A percentile compares a stretch with the other conserved stretches of the same genome.
Conservation (phyloP, 2,888 invertebrate species). For the Nycteola revayana region DNA sequence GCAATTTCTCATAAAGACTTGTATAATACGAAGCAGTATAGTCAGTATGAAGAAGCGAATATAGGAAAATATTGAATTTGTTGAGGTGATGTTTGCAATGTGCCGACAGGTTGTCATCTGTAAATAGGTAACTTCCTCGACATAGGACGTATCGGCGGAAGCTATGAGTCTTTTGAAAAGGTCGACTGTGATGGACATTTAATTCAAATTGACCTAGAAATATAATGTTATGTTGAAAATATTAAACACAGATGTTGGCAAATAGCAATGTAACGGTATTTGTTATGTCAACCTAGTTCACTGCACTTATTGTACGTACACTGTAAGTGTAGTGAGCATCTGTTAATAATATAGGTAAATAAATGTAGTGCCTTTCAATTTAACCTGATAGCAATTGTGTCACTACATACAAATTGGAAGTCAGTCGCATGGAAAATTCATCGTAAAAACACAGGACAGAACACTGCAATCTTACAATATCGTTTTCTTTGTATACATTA, state of each 20-base stretch:
- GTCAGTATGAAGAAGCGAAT: constrained; percentile 29
- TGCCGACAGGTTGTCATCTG: constrained; percentile 30
- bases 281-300: too few relatives aligned
- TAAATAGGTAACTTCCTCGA: constrained; percentile 41
- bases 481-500: too few relatives aligned
- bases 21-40: constrained; percentile 20
- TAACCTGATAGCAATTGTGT: constrained; percentile 25
- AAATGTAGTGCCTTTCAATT: constrained; percentile 14
- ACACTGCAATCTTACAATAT: too few relatives aligned
- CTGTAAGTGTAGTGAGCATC: too few relatives aligned
- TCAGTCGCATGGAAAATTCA: constrained; percentile 26
- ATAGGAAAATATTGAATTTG: constrained; percentile 28
- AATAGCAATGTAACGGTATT: too few relatives aligned
- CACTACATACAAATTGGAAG: constrained; percentile 24
- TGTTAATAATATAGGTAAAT: too few relatives aligned
- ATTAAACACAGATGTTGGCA: too few relatives aligned
- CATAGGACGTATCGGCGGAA: constrained; percentile 32
- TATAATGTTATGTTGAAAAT: too few relatives aligned
- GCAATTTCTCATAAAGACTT: neutral
- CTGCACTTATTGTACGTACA: too few relatives aligned
- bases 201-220: too few relatives aligned
- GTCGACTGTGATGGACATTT: constrained; percentile 30
- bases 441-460: constrained; percentile 19
- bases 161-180: constrained; percentile 29
- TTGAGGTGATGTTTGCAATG: constrained; percentile 23